Evolutionary conservation across 2,113 vertebrate genomes (phyloP).

Genomic region (Thalassoma bifasciatum): DNA sequence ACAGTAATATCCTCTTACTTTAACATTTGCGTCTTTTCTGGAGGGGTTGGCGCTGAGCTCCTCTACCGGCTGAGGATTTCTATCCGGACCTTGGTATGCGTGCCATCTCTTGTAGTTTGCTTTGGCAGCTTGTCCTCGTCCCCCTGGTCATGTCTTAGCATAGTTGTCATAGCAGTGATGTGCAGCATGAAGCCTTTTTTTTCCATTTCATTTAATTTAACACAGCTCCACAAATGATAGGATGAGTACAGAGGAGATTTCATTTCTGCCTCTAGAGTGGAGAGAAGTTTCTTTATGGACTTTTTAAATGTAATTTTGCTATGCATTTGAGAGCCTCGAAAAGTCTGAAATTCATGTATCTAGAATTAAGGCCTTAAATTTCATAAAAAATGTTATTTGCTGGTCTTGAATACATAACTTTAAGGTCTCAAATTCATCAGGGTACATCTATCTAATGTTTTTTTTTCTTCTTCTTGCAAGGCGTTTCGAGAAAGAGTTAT

Average conservation of each 20-base stretch:
- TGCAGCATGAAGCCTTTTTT: slow-evolving; percentile 34
- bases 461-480: too few species aligned
- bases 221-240: background rate
- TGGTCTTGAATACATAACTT: too few species aligned
- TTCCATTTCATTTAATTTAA: slow-evolving; percentile 19
- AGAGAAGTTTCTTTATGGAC: background rate
- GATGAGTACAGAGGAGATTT: background rate
- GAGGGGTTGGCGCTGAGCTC: slow-evolving; percentile 29
- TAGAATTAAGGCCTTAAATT: too few species aligned
- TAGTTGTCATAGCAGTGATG: slow-evolving; percentile 57
- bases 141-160: slow-evolving; percentile 41
- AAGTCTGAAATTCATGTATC: too few species aligned
- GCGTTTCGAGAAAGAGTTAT: too few species aligned
- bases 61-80: slow-evolving; percentile 19
- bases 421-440: too few species aligned
- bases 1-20: slow-evolving; percentile 48
- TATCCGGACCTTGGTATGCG: slow-evolving; percentile 42
- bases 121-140: slow-evolving; percentile 49
- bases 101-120: slow-evolving; percentile 47
- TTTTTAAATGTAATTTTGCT: background rate
- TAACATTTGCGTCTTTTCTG: slow-evolving; percentile 37
- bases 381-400: too few species aligned
- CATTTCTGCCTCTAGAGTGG: background rate
- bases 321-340: too few species aligned
- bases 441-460: too few species aligned